A percentile compares a stretch with the other conserved stretches of the same genome.
phyloP scores from a whole-genome alignment of 2,797 vertebrate genomes.

The Neosilurus hyrtlii region DNA sequence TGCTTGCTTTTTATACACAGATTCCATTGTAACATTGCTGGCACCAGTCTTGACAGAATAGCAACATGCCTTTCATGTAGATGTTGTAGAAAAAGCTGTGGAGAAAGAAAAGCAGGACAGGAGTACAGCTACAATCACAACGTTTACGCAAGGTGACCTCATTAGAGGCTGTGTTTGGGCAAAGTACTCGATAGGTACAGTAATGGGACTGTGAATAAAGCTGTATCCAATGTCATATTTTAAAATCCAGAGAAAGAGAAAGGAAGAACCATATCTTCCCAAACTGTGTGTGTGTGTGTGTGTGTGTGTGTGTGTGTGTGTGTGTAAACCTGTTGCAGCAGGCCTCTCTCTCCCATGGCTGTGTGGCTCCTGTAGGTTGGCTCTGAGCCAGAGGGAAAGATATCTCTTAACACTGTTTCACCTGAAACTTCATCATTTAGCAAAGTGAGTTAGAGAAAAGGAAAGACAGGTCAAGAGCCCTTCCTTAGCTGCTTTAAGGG shows the following conservation, averaged over 20 bases:
- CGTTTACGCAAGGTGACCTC: slow-evolving; percentile 14
- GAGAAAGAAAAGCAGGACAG: slow-evolving; percentile 4
- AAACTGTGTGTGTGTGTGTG: slow-evolving; percentile 35
- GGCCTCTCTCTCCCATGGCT: slow-evolving; percentile 67
- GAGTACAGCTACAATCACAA: slow-evolving; percentile 15
- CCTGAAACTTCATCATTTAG: slow-evolving; percentile 42
- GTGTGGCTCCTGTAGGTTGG: slow-evolving; percentile 66
- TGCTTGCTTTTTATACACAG: slow-evolving; percentile 24
- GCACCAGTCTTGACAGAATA: slow-evolving; percentile 30
- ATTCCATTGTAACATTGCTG: slow-evolving; percentile 33
- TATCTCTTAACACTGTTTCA: slow-evolving; percentile 44
- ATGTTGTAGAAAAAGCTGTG: slow-evolving; percentile 17
- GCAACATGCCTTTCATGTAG: slow-evolving; percentile 36
- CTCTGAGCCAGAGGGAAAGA: slow-evolving; percentile 60
- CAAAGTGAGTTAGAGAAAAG: slow-evolving; percentile 7
- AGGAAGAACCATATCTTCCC: not conserved
- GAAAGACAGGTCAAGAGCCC: slow-evolving; percentile 6
- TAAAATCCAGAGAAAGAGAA: slow-evolving; percentile 37
- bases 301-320: slow-evolving; percentile 40
- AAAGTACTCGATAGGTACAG: slow-evolving; percentile 52
- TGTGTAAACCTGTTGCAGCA: slow-evolving; percentile 73
- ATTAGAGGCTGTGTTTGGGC: slow-evolving; percentile 43
- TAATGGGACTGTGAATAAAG: slow-evolving; percentile 57
- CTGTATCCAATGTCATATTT: slow-evolving; percentile 66
- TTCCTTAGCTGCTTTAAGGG: slow-evolving; percentile 13